Percentiles rank a stretch among this genome's conserved stretches.
These are phyloP conservation scores for Oreochromis aureus DNA, from an alignment of 2,113 vertebrate genomes.

Conservation along the genomic window DNA sequence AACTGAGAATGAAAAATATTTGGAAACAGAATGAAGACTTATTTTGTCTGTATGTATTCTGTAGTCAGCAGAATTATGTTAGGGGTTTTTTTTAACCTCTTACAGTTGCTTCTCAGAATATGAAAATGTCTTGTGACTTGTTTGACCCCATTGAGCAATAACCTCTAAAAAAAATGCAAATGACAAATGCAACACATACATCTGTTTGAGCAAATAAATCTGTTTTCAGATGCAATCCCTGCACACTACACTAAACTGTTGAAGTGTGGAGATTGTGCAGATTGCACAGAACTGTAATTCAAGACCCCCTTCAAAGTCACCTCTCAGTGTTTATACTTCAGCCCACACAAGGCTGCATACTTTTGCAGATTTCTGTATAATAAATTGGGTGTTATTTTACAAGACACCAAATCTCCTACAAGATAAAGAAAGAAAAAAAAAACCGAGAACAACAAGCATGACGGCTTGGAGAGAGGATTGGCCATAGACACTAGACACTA, in stretches of 20 bases:
- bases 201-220: not conserved
- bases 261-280: not conserved
- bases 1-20: not conserved
- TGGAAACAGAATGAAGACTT: not conserved
- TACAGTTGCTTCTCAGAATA: not conserved
- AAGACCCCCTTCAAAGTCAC: conserved; percentile 28
- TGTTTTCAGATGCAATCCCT: not conserved
- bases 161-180: not conserved
- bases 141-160: not conserved
- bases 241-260: not conserved
- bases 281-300: conserved; percentile 4
- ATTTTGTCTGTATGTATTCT: not conserved
- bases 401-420: conserved; percentile 25
- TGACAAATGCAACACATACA: not conserved
- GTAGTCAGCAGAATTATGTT: not conserved
- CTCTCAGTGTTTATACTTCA: conserved; percentile 29
- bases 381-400: conserved; percentile 55
- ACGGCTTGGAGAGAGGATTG: not conserved
- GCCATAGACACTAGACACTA: not conserved
- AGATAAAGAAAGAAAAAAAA: not conserved
- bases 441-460: not conserved
- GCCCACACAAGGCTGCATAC: conserved; percentile 41
- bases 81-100: accelerated
- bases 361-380: conserved; percentile 51
- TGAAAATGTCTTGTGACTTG: not conserved